Evolutionary conservation across 2,113 vertebrate genomes (phyloP).

Genomic region (Menidia beryllina): DNA sequence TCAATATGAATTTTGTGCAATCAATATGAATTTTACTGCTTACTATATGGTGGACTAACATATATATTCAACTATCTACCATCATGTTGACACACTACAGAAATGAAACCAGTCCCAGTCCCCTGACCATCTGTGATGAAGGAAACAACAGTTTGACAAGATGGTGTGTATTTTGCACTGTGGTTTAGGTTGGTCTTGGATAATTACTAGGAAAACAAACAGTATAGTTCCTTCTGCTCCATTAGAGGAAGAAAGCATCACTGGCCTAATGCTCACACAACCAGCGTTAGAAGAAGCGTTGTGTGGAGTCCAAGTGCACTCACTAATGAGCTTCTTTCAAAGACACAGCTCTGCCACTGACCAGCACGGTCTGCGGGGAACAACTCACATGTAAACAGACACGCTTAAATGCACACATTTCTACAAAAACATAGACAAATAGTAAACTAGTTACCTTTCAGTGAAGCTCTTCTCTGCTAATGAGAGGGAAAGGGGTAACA

Average conservation of each 20-base stretch:
- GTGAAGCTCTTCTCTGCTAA: slow-evolving; percentile 50
- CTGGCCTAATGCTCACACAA: slow-evolving; percentile 58
- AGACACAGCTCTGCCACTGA: slow-evolving; percentile 55
- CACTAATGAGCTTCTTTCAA: slow-evolving; percentile 75
- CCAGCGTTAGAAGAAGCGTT: slow-evolving; percentile 63
- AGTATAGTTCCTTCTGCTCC: slow-evolving; percentile 62
- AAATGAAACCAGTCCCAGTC: no score
- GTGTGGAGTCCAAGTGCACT: slow-evolving; percentile 63
- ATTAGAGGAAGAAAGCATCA: slow-evolving; percentile 68
- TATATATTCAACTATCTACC: no score
- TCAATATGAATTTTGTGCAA: no score
- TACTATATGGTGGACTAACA: no score
- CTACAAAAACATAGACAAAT: not conserved
- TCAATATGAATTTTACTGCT: no score
- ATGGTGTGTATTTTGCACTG: not conserved
- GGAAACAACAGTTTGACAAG: slow-evolving; percentile 9
- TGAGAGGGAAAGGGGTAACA: slow-evolving; percentile 54
- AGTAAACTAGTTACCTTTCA: slow-evolving; percentile 40
- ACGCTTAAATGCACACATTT: slow-evolving; percentile 5
- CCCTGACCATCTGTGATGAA: slow-evolving; percentile 10
- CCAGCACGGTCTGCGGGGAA: slow-evolving; percentile 44
- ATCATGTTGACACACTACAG: no score
- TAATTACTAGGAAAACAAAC: slow-evolving; percentile 74
- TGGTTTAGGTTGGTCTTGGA: slow-evolving; percentile 39
- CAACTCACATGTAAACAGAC: slow-evolving; percentile 19